Percentiles rank a stretch among this genome's conserved stretches.
Conservation (phyloP, 2,888 invertebrate genomes). For the Heliconius hortense region DNA sequence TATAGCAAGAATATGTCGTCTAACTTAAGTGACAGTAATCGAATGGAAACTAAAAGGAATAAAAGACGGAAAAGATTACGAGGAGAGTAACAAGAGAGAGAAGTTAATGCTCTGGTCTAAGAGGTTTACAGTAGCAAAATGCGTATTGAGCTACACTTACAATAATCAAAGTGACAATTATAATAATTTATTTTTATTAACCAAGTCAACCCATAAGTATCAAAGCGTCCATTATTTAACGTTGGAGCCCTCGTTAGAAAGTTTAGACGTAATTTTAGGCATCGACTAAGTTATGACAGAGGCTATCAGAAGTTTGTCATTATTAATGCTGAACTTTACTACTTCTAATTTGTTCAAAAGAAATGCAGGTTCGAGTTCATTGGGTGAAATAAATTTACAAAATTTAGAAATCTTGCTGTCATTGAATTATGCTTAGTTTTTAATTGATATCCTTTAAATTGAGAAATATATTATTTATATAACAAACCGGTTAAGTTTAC, state of each 20-base stretch:
- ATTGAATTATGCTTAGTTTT: no score
- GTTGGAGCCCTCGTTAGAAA: conserved; percentile 24
- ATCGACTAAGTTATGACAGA: conserved; percentile 22
- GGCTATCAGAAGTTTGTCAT: conserved; percentile 22
- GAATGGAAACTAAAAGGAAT: background rate
- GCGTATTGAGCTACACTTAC: background rate
- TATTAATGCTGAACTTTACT: background rate
- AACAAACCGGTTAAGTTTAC: no score
- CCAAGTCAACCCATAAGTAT: conserved; percentile 3
- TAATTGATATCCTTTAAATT: no score
- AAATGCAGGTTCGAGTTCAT: background rate
- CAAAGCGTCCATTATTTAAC: conserved; percentile 8
- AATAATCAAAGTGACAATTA: background rate
- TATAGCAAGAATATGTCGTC: background rate
- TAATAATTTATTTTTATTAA: background rate
- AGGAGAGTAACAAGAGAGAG: background rate
- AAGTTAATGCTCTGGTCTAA: background rate
- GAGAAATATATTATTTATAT: no score
- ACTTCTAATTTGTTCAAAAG: background rate
- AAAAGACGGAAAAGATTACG: background rate
- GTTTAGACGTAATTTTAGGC: conserved; percentile 24
- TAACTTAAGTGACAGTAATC: background rate
- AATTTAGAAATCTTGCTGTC: no score
- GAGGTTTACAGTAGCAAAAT: background rate
- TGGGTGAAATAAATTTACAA: background rate